Base-by-base conservation (phyloP, 2,888 invertebrate genomes). In the Lathronympha strigana region DNA sequence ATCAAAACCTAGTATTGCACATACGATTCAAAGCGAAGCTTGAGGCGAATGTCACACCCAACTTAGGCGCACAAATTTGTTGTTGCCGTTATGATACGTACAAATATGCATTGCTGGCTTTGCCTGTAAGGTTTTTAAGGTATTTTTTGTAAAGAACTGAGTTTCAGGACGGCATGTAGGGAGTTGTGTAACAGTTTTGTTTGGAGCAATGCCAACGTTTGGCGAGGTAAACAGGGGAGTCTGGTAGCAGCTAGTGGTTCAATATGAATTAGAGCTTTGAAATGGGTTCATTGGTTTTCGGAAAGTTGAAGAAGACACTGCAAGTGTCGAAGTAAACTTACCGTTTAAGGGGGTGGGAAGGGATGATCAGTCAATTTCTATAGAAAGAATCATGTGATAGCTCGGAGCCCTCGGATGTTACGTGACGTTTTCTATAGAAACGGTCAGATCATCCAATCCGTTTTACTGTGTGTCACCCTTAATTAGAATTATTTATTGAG, bases 141-240 rank as follows among this genome's bases (percentile, higher is more conserved):
- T 54, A 40, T 40, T 15, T 53, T 61, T 66, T 49, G 53, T n/a
- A 33, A 28, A 40, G 23, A 31, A 2, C 13, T 11, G 8, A 5
- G 58, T 50, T 68, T 17, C n/a, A 2, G 33, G 31, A n/a, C 19
- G 23, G 55, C 25, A 68, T 2, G 17, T n/a, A 21, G 4, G 53
- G 58, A 36, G 53, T 71, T 67, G 71, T 67, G 62, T 71, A 69
- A 67, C 68, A 67, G 70, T 68, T 67, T 62, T 50, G 49, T 67
- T 71, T 74, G 74, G 74, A 71, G 67, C 61, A 61, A 53, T 64
- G 73, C 74, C 73, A 74, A 74, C 70, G 71, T 69, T 68, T 67
- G 66, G 58, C 43, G 66, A 72, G 67, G 72, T 70, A 71, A 69
- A 72, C 66, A 72, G 67, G 69, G 69, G 70, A 70, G 62, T 67